Percentiles rank a stretch among this genome's conserved stretches.
Evolutionary conservation across 2,113 vertebrate species (phyloP).

Genomic region (Onychorhynchus coronatus): DNA sequence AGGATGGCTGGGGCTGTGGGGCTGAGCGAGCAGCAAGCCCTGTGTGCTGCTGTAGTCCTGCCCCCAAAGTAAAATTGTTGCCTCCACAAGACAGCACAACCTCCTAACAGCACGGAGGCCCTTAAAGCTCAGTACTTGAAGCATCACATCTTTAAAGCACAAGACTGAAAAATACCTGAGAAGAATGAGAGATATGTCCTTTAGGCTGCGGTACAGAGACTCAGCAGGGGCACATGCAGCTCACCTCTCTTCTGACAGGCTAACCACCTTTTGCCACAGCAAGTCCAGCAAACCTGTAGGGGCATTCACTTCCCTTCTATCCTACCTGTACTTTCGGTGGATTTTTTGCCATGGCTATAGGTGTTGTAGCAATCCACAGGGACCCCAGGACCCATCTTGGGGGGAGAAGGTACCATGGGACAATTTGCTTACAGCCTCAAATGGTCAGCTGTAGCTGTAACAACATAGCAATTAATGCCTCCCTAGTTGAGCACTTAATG

Average conservation of each 20-base stretch:
- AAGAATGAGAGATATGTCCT: neutral
- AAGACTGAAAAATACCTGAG: neutral
- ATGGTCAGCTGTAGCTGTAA: neutral
- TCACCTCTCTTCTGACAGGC: neutral
- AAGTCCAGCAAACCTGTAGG: neutral
- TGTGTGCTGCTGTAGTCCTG: neutral
- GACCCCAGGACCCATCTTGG: neutral
- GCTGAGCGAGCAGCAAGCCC: rapidly evolving
- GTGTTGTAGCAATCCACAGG: neutral
- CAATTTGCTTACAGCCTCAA: neutral
- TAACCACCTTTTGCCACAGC: neutral
- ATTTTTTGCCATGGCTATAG: neutral
- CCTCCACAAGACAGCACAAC: neutral
- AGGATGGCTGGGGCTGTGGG: neutral
- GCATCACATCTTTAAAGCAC: neutral
- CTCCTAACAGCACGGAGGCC: neutral
- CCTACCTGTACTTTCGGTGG: rapidly evolving
- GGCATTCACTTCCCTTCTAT: neutral
- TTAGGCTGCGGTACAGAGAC: neutral
- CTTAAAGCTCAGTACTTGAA: neutral
- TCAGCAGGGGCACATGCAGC: neutral
- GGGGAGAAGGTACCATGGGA: neutral
- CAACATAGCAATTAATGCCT: neutral
- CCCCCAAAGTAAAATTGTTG: neutral
- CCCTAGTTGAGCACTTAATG: neutral